Percentiles rank a stretch among this genome's conserved stretches.
phyloP scores from a whole-genome alignment of 2,113 vertebrate genomes.

The Lichenostomus cassidix region DNA sequence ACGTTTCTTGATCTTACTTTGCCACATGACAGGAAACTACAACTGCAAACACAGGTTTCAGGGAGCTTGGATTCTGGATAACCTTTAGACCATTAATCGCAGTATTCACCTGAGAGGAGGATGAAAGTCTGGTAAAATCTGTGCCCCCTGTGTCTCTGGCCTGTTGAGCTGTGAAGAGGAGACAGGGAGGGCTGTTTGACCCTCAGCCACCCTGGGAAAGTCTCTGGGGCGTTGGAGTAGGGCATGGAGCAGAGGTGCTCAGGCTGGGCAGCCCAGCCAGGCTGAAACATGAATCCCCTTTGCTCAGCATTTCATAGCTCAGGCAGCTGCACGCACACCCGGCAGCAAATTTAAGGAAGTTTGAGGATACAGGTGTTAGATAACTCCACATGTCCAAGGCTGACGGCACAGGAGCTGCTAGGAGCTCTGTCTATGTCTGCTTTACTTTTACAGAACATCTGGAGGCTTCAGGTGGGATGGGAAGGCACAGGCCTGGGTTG shows the following conservation, averaged over 20 bases:
- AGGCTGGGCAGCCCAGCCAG: rapidly evolving
- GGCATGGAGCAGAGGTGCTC: not conserved
- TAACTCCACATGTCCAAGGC: not conserved
- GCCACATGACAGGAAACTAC: not conserved
- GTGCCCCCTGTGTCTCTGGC: not conserved
- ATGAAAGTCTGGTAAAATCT: not conserved
- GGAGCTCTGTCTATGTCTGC: not conserved
- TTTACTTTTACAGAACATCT: not conserved
- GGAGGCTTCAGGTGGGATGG: not conserved
- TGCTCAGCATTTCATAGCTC: not conserved
- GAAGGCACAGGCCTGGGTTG: not conserved
- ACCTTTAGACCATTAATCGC: not conserved
- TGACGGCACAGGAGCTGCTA: not conserved
- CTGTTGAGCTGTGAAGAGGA: not conserved
- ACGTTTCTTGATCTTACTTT: not conserved
- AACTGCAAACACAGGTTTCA: not conserved
- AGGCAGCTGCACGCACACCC: not conserved
- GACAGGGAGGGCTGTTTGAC: rapidly evolving
- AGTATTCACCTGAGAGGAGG: not conserved
- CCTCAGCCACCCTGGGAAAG: no score
- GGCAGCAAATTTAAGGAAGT: not conserved
- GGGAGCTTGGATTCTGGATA: not conserved
- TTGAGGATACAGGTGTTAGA: not conserved
- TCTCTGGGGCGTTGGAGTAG: not conserved
- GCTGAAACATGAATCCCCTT: not conserved